Conservation (phyloP, 2,888 invertebrate genomes). For the Hypercompe scribonia region DNA sequence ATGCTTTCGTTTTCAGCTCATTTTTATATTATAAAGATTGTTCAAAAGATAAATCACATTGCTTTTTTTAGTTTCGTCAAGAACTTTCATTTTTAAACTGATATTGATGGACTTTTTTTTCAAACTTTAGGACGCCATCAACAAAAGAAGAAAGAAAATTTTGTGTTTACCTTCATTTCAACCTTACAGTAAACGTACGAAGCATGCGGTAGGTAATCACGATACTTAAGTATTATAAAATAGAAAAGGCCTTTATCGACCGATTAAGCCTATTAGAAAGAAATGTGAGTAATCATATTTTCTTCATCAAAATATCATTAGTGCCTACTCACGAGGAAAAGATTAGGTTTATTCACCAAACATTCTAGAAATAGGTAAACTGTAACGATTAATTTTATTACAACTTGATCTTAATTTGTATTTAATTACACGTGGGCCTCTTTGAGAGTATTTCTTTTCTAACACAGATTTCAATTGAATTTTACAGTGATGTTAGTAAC, state of each 20-base stretch:
- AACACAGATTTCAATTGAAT: neutral
- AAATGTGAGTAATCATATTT: conserved; percentile 32
- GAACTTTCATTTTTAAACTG: conserved; percentile 1
- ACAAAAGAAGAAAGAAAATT: neutral
- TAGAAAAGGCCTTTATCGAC: too few species aligned
- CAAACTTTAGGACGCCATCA: neutral
- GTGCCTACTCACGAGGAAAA: conserved; percentile 19
- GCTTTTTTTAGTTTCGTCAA: neutral
- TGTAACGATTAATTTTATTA: neutral
- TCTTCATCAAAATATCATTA: conserved; percentile 41
- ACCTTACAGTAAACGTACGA: neutral
- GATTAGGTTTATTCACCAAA: conserved; percentile 10
- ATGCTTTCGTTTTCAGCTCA: conserved; percentile 18
- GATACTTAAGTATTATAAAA: too few species aligned
- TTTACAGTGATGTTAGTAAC: neutral
- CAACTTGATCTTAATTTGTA: conserved; percentile 8
- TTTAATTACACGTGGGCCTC: neutral
- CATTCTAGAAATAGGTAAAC: conserved; percentile 14
- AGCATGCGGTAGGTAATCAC: too few species aligned
- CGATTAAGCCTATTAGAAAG: conserved; percentile 24
- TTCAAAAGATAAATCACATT: neutral
- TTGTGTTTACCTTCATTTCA: neutral
- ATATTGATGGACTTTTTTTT: neutral
- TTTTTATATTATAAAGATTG: conserved; percentile 17
- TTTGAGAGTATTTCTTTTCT: neutral